Conservation (phyloP, 2,113 vertebrate genomes). For the Nibea coibor region DNA sequence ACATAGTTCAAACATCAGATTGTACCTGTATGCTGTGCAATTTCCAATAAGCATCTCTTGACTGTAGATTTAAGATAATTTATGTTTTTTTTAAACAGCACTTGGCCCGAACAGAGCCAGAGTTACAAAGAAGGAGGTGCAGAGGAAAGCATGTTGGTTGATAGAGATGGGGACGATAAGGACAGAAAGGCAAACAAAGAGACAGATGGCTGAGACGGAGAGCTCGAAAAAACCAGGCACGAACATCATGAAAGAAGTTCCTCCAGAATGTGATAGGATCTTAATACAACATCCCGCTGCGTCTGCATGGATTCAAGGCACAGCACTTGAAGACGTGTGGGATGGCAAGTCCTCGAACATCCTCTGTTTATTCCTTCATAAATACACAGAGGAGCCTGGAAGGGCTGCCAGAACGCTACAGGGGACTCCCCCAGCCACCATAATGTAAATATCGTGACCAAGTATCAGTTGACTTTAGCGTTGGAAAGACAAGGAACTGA, state of each 20-base stretch:
- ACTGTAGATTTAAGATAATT: background rate
- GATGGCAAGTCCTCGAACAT: slow-evolving; percentile 53
- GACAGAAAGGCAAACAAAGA: slow-evolving; percentile 30
- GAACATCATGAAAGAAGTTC: slow-evolving; percentile 13
- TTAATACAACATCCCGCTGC: slow-evolving; percentile 61
- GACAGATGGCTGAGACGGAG: background rate
- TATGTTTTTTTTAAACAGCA: background rate
- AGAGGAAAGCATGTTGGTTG: background rate
- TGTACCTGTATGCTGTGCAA: too few relatives aligned
- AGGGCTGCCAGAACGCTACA: slow-evolving; percentile 9
- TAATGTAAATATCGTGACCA: slow-evolving; percentile 44
- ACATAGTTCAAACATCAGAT: background rate
- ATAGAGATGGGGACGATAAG: slow-evolving; percentile 1
- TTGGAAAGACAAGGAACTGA: background rate
- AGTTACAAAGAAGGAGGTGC: background rate
- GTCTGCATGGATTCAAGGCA: slow-evolving; percentile 29
- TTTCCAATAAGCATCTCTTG: background rate
- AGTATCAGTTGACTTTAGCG: background rate
- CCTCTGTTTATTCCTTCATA: slow-evolving; percentile 72
- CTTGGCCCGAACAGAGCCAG: background rate
- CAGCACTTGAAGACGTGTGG: slow-evolving; percentile 59
- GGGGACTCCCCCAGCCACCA: slow-evolving; percentile 29
- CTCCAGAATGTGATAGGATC: slow-evolving; percentile 52
- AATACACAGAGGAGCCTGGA: slow-evolving; percentile 60
- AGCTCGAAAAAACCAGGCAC: background rate